These are phyloP conservation scores for Acanthosepion pharaonis DNA, from an alignment of 2,888 invertebrate genomes.

Conservation along the genomic window DNA sequence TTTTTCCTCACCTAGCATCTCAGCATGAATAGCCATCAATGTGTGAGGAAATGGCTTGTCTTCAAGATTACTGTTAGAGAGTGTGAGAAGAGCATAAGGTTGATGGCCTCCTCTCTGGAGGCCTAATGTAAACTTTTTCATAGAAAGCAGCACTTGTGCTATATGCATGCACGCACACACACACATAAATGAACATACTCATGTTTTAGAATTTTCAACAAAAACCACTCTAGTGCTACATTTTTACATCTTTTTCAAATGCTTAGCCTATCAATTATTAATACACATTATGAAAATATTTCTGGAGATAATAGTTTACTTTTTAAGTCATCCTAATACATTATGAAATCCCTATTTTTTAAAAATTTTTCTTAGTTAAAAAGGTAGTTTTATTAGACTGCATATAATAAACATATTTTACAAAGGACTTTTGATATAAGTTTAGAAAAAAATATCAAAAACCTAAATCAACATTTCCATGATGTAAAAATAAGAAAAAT, in stretches of 20 bases:
- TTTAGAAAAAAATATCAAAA: too few relatives aligned
- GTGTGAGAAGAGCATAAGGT: background rate
- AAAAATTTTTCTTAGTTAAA: too few relatives aligned
- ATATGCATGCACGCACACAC: background rate
- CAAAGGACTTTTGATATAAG: too few relatives aligned
- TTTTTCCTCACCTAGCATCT: background rate
- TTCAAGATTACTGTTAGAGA: background rate
- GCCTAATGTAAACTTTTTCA: background rate
- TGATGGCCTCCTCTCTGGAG: background rate
- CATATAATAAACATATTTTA: too few relatives aligned
- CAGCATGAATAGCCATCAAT: slow-evolving; percentile 18
- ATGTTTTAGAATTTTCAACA: too few relatives aligned
- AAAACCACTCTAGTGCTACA: background rate
- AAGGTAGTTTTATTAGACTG: too few relatives aligned
- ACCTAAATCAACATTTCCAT: too few relatives aligned
- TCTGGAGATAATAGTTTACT: too few relatives aligned
- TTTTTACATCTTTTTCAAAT: background rate
- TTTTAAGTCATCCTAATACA: too few relatives aligned
- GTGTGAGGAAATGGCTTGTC: slow-evolving; percentile 33
- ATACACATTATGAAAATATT: too few relatives aligned
- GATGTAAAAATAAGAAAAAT: too few relatives aligned
- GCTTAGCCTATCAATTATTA: background rate
- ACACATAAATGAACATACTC: background rate
- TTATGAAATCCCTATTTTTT: too few relatives aligned
- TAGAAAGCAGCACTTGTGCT: background rate